These are phyloP conservation scores for Trachymyrmex septentrionalis DNA, from an alignment of 1,140 invertebrate species.

Conservation along the genomic window DNA sequence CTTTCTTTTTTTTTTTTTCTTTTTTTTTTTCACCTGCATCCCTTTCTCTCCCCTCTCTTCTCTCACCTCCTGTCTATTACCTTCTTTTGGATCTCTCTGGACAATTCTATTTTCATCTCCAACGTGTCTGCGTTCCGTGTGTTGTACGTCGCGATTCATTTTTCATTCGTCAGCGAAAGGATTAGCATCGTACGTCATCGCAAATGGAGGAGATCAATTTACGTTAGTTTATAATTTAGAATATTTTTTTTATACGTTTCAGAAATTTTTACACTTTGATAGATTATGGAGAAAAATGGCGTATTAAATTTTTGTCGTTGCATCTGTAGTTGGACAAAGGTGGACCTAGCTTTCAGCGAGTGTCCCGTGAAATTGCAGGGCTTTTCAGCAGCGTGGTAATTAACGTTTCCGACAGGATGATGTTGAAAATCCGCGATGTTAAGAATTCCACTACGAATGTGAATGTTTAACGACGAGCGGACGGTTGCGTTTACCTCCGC, in stretches of 20 bases:
- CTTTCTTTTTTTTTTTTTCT: slow-evolving; percentile 33
- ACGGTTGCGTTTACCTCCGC: slow-evolving; percentile 45
- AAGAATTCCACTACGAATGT: slow-evolving; percentile 52
- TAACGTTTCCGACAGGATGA: slow-evolving; percentile 19
- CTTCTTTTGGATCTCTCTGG: background rate
- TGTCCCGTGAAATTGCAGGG: slow-evolving; percentile 12
- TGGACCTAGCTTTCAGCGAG: slow-evolving; percentile 22
- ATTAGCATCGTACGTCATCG: slow-evolving; percentile 39
- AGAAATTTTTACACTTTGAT: slow-evolving; percentile 21
- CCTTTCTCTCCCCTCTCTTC: background rate
- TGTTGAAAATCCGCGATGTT: slow-evolving; percentile 51
- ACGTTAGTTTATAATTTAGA: slow-evolving; percentile 4
- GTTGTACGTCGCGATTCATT: slow-evolving; percentile 15
- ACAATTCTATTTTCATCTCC: slow-evolving; percentile 36
- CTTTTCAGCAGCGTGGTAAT: slow-evolving; percentile 42
- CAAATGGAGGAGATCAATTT: slow-evolving; percentile 31
- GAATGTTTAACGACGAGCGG: slow-evolving; percentile 46
- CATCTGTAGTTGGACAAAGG: background rate
- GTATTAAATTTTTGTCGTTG: slow-evolving; percentile 41
- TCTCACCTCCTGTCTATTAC: background rate
- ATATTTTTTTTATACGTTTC: slow-evolving; percentile 37
- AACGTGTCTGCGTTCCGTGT: background rate
- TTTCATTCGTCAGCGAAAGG: slow-evolving; percentile 43
- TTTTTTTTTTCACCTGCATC: background rate
- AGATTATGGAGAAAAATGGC: slow-evolving; percentile 43